phyloP scores from a whole-genome alignment of 2,113 vertebrate species.

The Erythrocercus mccallii region DNA sequence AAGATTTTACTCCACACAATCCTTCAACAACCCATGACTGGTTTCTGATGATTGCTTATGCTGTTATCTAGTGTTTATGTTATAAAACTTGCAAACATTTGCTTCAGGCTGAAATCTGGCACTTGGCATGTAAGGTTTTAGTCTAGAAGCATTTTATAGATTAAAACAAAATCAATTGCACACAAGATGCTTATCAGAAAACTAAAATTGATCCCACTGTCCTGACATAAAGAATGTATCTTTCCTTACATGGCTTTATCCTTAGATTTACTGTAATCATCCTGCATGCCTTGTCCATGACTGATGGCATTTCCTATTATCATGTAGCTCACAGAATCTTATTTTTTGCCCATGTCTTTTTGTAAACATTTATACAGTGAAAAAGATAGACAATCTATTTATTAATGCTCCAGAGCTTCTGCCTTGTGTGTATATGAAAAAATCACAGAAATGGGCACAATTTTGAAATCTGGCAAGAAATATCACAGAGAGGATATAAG shows the following conservation, averaged over 20 bases:
- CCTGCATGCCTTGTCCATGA: background rate
- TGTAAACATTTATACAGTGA: background rate
- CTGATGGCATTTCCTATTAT: slow-evolving; percentile 4
- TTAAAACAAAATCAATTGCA: slow-evolving; percentile 36
- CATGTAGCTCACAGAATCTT: background rate
- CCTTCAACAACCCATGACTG: background rate
- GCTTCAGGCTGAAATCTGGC: background rate
- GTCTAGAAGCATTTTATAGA: background rate
- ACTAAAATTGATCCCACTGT: slow-evolving; percentile 26
- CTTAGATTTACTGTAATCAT: background rate
- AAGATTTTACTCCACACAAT: background rate
- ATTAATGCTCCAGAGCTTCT: background rate
- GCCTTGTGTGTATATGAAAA: background rate
- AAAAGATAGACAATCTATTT: background rate
- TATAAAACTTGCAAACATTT: background rate
- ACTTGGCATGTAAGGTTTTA: background rate
- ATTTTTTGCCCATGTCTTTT: background rate
- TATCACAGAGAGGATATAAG: background rate
- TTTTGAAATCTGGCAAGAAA: background rate
- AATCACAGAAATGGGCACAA: background rate
- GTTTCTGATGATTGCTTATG: background rate
- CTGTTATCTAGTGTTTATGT: background rate
- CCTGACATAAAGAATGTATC: background rate
- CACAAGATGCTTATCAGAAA: slow-evolving; percentile 45
- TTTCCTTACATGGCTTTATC: background rate